These are phyloP conservation scores for Gadopsis bispinosus DNA, from an alignment of 2,797 vertebrate species.

Conservation along the genomic window DNA sequence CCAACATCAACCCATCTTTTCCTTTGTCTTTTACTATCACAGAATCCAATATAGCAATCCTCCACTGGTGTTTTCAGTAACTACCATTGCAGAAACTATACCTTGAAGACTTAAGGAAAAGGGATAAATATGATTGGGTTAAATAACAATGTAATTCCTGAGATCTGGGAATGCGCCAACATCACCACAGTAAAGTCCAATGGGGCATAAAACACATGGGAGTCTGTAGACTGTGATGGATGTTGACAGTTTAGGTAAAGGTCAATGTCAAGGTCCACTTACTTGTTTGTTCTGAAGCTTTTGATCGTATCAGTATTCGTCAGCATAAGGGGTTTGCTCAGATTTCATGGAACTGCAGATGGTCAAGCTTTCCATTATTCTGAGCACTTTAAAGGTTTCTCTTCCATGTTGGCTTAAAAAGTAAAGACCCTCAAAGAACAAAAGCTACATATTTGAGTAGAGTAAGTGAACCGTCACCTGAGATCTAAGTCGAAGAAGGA, in stretches of 20 bases:
- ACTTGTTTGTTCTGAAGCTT: not conserved
- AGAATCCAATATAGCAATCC: constrained; percentile 25
- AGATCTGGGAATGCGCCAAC: constrained; percentile 1
- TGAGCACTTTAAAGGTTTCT: not conserved
- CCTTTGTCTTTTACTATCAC: constrained; percentile 54
- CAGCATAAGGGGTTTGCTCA: not conserved
- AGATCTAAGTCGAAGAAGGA: not conserved
- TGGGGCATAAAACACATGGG: not conserved
- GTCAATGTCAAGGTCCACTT: constrained; percentile 1
- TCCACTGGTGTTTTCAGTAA: constrained; percentile 9
- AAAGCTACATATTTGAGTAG: too few relatives aligned
- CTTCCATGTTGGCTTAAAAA: not conserved
- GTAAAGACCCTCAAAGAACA: not conserved
- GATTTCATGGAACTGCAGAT: not conserved
- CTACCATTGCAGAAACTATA: not conserved
- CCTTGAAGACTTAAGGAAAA: constrained; percentile 12
- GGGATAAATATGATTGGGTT: constrained; percentile 15
- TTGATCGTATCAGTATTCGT: not conserved
- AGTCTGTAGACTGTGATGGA: constrained; percentile 4
- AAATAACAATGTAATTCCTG: not conserved
- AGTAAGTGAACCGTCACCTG: too few relatives aligned
- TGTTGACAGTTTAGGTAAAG: constrained; percentile 3
- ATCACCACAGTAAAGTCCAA: constrained; percentile 2
- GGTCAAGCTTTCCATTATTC: not conserved
- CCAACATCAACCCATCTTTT: constrained; percentile 54